These are phyloP conservation scores for Chelon labrosus DNA, from an alignment of 2,797 vertebrate genomes.

Conservation along the genomic window DNA sequence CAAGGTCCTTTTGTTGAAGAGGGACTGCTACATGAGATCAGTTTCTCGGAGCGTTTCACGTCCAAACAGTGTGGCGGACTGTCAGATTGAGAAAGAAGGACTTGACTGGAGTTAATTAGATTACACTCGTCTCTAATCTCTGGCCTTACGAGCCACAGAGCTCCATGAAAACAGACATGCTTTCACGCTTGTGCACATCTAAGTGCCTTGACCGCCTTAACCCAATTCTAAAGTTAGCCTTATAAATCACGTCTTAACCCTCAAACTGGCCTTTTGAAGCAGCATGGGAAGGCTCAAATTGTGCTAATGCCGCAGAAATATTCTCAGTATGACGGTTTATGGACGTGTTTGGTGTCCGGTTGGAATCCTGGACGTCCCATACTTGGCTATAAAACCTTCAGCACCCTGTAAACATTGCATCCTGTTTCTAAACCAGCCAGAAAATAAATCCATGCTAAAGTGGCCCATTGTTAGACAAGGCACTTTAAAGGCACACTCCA, in stretches of 20 bases:
- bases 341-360: too few relatives aligned
- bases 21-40: not conserved
- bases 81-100: conserved; percentile 30
- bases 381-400: too few relatives aligned
- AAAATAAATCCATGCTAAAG: not conserved
- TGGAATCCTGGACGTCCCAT: too few relatives aligned
- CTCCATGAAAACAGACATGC: too few relatives aligned
- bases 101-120: conserved; percentile 56
- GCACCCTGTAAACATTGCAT: too few relatives aligned
- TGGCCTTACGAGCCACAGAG: conserved; percentile 11
- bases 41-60: not conserved
- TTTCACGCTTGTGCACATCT: not conserved
- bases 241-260: not conserved
- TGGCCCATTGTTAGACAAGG: not conserved
- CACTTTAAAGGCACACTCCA: not conserved
- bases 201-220: not conserved
- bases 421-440: too few relatives aligned
- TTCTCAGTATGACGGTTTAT: too few relatives aligned
- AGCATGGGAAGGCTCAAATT: too few relatives aligned
- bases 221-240: not conserved
- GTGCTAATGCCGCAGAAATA: too few relatives aligned
- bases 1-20: not conserved
- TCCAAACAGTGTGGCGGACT: conserved; percentile 17
- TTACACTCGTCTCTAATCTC: conserved; percentile 58
- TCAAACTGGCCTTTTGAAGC: not conserved